Base-by-base conservation (phyloP, 2,888 invertebrate genomes). In the Amphipoea oculea region DNA sequence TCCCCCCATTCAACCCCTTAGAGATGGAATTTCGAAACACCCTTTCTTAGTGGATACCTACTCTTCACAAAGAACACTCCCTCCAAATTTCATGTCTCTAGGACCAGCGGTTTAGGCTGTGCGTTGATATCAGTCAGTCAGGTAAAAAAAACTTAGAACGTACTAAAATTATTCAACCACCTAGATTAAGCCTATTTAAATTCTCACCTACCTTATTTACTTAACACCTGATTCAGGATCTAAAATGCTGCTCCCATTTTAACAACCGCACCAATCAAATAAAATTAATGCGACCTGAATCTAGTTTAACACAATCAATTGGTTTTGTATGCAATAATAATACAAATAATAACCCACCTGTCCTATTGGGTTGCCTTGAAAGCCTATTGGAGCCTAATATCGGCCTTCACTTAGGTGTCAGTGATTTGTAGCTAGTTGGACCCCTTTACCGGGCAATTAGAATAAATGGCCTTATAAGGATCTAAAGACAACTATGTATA, bases 381-480 rank as follows among this genome's bases (percentile, higher is more conserved):
- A 84, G 89, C 81, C 48, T 29, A 36, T 45, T n/a, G 5, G 29
- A 66, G 51, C 57, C 72, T 78, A 76, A 76, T 65, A 80, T 79
- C 68, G 71, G 73, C 89, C 88, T 88, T 89, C 69, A 68, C 11
- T 23, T 11, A 71, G 45, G 73, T 74, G 83, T 67, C 54, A 65
- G 60, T 66, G 40, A 81, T 79, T 80, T 77, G 79, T 77, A 60
- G 73, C 68, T 82, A 73, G 75, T 77, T 17, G 63, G 17, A 51
- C 62, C 68, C 74, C 40, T 76, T 78, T 62, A 69, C 57, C 7
- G 67, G n/a, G 14, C 79, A 66, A 66, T 84, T 81, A 75, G 57
- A 86, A 86, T 82, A 85, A 88, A 85, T 78, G 79, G 76, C 86
- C 86, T 87, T 88, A 81, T 73, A 88, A 91, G 91, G 89, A 85